Conservation (phyloP, 1,140 invertebrate genomes). For the Polypedilum vanderplanki region DNA sequence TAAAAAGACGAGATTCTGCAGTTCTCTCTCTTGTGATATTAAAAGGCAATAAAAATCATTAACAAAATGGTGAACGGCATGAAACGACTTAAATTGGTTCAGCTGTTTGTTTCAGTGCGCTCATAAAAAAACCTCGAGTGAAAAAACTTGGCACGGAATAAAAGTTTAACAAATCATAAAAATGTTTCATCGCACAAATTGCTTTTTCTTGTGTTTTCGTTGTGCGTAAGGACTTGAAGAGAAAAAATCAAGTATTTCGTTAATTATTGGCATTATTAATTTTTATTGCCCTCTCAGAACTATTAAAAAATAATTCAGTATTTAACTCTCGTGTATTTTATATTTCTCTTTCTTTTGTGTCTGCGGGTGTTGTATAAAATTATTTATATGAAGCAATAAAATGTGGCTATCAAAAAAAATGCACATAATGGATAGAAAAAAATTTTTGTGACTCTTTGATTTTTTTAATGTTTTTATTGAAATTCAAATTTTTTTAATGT, state of each 20-base stretch:
- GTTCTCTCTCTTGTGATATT: neutral
- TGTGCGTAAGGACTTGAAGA: neutral
- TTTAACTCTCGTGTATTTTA: neutral
- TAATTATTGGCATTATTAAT: conserved; percentile 27
- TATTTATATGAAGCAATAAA: too few species aligned
- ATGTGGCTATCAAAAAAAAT: neutral
- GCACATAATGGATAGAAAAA: neutral
- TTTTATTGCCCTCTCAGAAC: conserved; percentile 14
- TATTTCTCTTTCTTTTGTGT: neutral
- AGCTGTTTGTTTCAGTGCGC: neutral
- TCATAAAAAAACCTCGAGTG: neutral
- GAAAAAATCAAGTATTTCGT: neutral
- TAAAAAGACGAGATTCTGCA: neutral
- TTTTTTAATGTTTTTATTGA: too few species aligned
- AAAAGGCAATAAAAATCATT: conserved; percentile 19
- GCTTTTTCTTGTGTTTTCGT: too few species aligned
- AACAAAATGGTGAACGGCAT: neutral
- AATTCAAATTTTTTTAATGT: too few species aligned
- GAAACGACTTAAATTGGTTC: too few species aligned
- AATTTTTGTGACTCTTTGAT: too few species aligned
- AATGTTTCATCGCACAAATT: conserved; percentile 18
- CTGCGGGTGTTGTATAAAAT: neutral
- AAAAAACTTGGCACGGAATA: too few species aligned
- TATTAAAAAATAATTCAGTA: conserved; percentile 22
- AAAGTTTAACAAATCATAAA: conserved; percentile 4